A percentile compares a stretch with the other conserved stretches of the same genome.
Conservation (phyloP, 2,113 vertebrate genomes). For the Cygnus atratus region DNA sequence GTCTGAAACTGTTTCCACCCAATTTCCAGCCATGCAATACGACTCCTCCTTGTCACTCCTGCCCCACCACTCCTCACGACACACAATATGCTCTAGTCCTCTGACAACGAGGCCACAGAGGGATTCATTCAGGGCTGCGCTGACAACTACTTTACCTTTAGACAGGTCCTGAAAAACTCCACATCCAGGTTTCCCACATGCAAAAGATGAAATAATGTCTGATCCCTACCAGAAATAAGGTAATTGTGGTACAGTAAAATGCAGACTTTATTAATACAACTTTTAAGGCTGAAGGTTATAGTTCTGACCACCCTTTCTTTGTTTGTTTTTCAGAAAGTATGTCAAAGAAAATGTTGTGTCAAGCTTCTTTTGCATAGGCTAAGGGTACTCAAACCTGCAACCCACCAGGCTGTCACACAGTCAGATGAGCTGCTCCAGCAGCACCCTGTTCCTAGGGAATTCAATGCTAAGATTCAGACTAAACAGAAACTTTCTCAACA, state of each 20-base stretch:
- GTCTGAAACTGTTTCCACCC: neutral
- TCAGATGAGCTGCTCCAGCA: neutral
- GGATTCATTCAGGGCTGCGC: neutral
- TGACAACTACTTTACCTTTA: neutral
- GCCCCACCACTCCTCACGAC: neutral
- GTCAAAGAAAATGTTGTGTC: neutral
- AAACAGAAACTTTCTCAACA: neutral
- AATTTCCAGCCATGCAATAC: rapidly evolving
- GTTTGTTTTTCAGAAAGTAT: neutral
- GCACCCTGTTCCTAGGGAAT: neutral
- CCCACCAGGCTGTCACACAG: neutral
- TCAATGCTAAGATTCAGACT: neutral
- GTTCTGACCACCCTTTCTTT: neutral
- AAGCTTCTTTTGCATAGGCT: neutral
- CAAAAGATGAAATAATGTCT: neutral
- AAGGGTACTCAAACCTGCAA: neutral
- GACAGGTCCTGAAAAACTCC: neutral
- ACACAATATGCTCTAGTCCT: neutral
- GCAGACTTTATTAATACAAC: neutral
- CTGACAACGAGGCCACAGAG: neutral
- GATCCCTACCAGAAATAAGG: neutral
- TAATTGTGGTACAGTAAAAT: neutral
- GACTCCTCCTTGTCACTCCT: neutral
- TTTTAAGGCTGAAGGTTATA: neutral
- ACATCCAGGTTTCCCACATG: neutral